Base-by-base conservation (phyloP, 2,888 invertebrate genomes). In the Dione vanillae region DNA sequence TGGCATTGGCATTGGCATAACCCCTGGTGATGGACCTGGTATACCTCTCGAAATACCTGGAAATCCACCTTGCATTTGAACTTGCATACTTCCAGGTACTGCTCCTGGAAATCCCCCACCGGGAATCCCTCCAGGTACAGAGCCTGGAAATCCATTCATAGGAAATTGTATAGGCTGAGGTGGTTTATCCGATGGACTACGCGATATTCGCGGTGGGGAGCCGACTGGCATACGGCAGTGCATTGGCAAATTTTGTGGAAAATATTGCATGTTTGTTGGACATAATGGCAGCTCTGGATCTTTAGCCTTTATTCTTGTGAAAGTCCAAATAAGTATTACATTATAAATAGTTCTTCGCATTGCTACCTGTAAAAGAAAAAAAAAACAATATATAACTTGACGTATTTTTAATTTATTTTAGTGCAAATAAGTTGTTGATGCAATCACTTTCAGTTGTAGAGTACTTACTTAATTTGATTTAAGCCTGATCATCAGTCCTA, bases 181-280 rank as follows among this genome's bases (percentile, higher is more conserved):
- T 43, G 75, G 70, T 19, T 81, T 78, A 61, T 79, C 66, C 35
- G 78, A 76, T 9, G 82, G 78, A 20, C 83, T 81, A 0, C 82
- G 73, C 11, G 82, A 81, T 20, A 83, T 59, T 2, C 82, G 80
- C 3, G 81, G 58, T 7, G 83, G 49, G 37, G 79, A 80, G n/a
- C 49, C 37, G 10, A 79, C 79, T 27, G 89, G 87, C 88, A 92
- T 82, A n/a, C 89, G 85, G 70, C 92, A 92, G 76, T 92, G 92
- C 91, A 92, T 89, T 0, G 92, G 92, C 16, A 92, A 79, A 54
- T 79, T 84, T 79, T 91, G 91, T 19, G 92, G 92, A 35, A 92
- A 87, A 75, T 76, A 92, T 54, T 86, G 81, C 43, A 89, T 76
- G 52, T 85, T 83, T 1, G 86, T 85, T 1, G 92, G 92, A 75